Base-by-base conservation (phyloP, 1,140 invertebrate species). In the Matsumurasca onukii region DNA sequence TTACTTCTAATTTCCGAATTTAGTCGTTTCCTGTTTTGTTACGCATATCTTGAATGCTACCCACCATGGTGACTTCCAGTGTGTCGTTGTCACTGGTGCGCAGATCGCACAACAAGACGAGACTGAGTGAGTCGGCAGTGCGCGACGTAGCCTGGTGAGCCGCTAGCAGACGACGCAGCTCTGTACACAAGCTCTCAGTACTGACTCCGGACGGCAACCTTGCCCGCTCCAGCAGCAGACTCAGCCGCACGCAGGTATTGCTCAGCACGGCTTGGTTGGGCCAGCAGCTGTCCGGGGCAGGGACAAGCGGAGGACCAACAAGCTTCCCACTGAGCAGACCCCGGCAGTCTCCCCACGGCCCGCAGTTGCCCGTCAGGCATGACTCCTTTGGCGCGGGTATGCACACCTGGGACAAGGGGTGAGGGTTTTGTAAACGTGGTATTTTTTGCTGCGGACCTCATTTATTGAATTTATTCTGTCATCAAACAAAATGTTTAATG, bases 61-160 rank as follows among this genome's bases (percentile, higher is more conserved):
- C 87, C 78, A 92, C 91, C 82, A 95, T 82, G 17, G 92, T 93
- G n/a, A 96, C 88, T 81, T 94, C 92, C 51, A 96, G 83, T 1
- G 91, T 91, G 75, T 94, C 91, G 74, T 91, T 90, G 61, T 88
- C 88, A 24, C 88, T 87, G 0, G 83, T 82, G 71, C 93, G 91
- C 5, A 95, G 81, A 76, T 92, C 92, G 76, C 94, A 95, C 0
- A 94, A 83, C 5, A 95, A 77, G 20, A 93, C 87, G 2, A 93
- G 81, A 31, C 70, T 71, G 24, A 65, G 61, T 12, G 15, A 31
- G 31, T 75, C 81, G 76, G 77, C 79, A 73, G 81, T 64, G 69
- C 83, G 80, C 73, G 80, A 78, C 69, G 80, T 76, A n/a, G 86
- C 84, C 70, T 83, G 79, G 66, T 82, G 83, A 67, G 84, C 83